phyloP scores from a whole-genome alignment of 2,888 invertebrate species.

The Lomographa bimaculata region DNA sequence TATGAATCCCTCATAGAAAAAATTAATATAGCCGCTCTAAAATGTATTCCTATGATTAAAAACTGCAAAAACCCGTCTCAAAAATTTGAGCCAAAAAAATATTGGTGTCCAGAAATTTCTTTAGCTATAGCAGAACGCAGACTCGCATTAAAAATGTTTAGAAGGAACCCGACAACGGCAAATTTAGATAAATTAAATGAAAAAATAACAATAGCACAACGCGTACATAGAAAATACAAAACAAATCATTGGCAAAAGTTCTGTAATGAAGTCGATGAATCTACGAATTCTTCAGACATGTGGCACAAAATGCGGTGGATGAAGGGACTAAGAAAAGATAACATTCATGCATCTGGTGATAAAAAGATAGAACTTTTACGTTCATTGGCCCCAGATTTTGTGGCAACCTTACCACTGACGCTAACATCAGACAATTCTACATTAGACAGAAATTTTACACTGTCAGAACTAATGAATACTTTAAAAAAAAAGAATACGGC shows the following conservation, averaged over 20 bases:
- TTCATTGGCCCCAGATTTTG: conserved; percentile 3
- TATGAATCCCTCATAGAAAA: background rate
- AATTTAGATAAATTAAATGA: conserved; percentile 6
- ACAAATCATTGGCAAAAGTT: background rate
- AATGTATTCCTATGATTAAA: background rate
- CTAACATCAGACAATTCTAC: background rate
- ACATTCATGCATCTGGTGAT: background rate
- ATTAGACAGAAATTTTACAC: background rate
- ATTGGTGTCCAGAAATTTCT: conserved; percentile 13
- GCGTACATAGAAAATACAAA: background rate
- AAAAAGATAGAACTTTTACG: background rate
- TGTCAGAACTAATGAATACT: background rate
- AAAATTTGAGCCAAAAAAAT: conserved; percentile 1
- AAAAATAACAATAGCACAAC: background rate
- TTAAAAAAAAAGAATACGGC: conserved; percentile 5
- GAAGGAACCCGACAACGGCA: conserved; percentile 3
- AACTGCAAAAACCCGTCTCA: background rate
- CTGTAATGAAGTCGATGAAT: conserved; percentile 3
- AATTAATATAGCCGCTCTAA: no score
- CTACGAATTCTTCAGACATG: conserved; percentile 1
- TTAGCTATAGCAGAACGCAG: conserved; percentile 16
- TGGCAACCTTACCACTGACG: background rate
- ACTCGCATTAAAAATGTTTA: no score
- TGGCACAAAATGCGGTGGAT: conserved; percentile 1
- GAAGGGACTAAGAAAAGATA: background rate